Base-by-base conservation (phyloP, 2,888 invertebrate species). In the Leptopilina myrica region DNA sequence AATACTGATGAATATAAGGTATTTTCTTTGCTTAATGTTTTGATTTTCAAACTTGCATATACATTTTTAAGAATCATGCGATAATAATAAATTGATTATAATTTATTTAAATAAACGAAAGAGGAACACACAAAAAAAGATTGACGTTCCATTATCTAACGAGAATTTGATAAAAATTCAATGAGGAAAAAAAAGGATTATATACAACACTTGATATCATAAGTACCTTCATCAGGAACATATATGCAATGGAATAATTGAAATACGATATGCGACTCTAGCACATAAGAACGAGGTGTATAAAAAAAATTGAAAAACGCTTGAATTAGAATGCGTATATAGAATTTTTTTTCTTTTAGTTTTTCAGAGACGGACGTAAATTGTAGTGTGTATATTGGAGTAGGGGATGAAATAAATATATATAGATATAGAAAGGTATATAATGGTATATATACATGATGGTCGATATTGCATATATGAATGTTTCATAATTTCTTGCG, bases 401-500 rank as follows among this genome's bases (percentile, higher is more conserved):
- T 33, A 33, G 33, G 59, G 59, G 59, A 15, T 59, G 59, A 15
- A 15, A n/a, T n/a, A 59, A n/a, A 56, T 3, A 56, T 14, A 56
- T 56, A 56, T 56, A n/a, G 11, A 49, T 33, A 49, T 14, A 56
- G 11, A 56, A 14, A n/a, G 11, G 26, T 33, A 49, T 8, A 8
- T 43, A 87, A 86, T 86, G 88, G 85, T 33, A 33, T 20, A 20
- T 20, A 20, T 20, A 20, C 20, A 8, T 43, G 43, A 43, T 87
- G 87, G 87, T 86, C 86, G 86, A 86, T 86, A 87, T 85, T 84
- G 87, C 88, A 88, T 43, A 43, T 43, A 43, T 88, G 89, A 90
- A 89, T 90, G 88, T 89, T 89, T 90, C 89, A 88, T 89, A 88
- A 86, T 87, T 89, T 86, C 86, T 33, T 33, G 33, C 33, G 33